Evolutionary conservation across 2,113 vertebrate genomes (phyloP).

Genomic region (Anthoscopus minutus): DNA sequence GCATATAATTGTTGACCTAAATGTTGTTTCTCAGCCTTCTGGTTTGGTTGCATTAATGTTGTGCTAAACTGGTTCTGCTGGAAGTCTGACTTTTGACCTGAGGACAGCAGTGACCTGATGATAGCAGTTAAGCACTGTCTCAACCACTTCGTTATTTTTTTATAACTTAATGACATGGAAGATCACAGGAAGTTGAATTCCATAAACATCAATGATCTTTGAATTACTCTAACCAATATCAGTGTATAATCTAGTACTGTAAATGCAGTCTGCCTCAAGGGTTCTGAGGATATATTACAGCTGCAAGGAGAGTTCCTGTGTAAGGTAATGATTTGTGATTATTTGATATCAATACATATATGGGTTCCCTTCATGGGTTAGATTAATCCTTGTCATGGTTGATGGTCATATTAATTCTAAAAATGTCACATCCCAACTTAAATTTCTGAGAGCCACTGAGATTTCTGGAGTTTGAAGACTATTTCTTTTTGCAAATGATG

Average conservation of each 20-base stretch:
- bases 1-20: not conserved
- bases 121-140: not conserved
- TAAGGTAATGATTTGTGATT: not conserved
- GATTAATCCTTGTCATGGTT: not conserved
- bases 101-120: not conserved
- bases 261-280: not conserved
- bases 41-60: not conserved
- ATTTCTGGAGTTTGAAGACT: not conserved
- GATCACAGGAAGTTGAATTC: not conserved
- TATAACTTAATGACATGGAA: not conserved
- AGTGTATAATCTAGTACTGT: not conserved
- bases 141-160: not conserved
- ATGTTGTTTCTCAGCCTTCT: not conserved
- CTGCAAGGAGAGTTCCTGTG: not conserved
- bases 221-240: not conserved
- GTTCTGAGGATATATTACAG: not conserved
- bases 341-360: not conserved
- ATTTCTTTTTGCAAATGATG: not conserved
- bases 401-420: not conserved
- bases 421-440: not conserved
- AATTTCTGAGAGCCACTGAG: not conserved
- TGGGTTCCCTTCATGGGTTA: not conserved
- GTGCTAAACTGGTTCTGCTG: not conserved
- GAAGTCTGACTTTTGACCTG: not conserved
- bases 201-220: not conserved